Percentiles rank a stretch among this genome's conserved stretches.
Conservation (phyloP, 2,113 vertebrate genomes). For the Aegypius monachus region DNA sequence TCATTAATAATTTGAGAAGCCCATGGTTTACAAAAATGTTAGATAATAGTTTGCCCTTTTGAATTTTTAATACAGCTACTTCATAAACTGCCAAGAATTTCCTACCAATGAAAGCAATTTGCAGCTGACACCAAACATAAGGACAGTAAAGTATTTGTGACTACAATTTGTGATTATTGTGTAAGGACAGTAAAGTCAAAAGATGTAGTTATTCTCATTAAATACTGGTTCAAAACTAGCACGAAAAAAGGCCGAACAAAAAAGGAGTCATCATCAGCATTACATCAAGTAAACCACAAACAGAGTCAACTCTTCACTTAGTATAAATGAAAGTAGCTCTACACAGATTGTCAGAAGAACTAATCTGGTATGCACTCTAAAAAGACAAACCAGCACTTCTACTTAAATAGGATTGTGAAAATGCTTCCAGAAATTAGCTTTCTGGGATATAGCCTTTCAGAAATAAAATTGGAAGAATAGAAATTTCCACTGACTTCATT, state of each 20-base stretch:
- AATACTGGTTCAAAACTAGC: background rate
- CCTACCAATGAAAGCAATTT: background rate
- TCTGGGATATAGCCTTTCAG: background rate
- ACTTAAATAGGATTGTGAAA: background rate
- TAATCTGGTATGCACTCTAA: background rate
- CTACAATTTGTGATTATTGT: background rate
- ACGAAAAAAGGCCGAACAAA: background rate
- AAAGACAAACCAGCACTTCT: background rate
- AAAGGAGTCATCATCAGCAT: background rate
- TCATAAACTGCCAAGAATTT: background rate
- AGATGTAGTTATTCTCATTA: background rate
- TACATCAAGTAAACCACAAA: background rate
- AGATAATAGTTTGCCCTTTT: background rate
- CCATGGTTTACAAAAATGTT: background rate
- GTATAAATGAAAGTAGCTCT: background rate
- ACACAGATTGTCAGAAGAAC: background rate
- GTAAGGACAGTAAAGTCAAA: background rate
- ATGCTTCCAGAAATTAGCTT: background rate
- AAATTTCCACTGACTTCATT: constrained; percentile 12
- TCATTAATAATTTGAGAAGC: background rate
- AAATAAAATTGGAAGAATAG: background rate
- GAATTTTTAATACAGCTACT: background rate
- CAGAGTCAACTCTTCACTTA: background rate
- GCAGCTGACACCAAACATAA: background rate
- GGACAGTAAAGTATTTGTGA: background rate